phyloP scores from a whole-genome alignment of 2,113 vertebrate genomes.

The Zingel zingel region DNA sequence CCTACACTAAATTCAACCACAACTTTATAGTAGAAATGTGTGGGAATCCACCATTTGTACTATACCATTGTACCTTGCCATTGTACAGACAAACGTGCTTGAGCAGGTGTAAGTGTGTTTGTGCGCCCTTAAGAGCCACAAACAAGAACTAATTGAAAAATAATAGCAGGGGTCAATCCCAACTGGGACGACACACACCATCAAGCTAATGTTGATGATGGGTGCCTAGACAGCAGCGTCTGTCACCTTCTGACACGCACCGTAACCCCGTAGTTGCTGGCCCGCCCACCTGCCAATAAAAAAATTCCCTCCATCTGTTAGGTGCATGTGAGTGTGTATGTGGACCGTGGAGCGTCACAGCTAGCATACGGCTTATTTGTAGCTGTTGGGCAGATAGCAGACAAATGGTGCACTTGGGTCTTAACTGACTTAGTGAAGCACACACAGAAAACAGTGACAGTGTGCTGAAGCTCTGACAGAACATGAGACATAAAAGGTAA shows the following conservation, averaged over 20 bases:
- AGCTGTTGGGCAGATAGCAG: constrained; percentile 37
- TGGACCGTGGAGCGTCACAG: constrained; percentile 8
- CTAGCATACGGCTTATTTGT: constrained; percentile 45
- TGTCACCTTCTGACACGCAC: constrained; percentile 45
- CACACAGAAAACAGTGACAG: background rate
- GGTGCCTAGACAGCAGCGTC: constrained; percentile 9
- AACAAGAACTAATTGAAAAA: constrained; percentile 50
- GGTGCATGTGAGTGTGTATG: constrained; percentile 20
- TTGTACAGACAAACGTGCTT: background rate
- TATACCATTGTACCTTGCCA: no score
- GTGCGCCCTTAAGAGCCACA: background rate
- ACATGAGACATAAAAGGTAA: background rate
- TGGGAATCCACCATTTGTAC: background rate
- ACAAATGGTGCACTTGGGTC: constrained; percentile 33
- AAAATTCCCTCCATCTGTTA: constrained; percentile 52
- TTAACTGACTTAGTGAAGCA: constrained; percentile 11
- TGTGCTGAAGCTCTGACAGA: background rate
- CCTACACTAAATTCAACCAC: background rate
- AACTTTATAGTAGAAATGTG: background rate
- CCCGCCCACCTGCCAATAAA: constrained; percentile 63
- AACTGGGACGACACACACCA: constrained; percentile 25
- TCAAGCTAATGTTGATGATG: constrained; percentile 43
- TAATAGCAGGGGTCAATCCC: constrained; percentile 35
- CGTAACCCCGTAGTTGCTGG: constrained; percentile 28
- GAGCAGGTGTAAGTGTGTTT: background rate